Conservation (phyloP, 2,888 invertebrate species). For the Hydriomena furcata region DNA sequence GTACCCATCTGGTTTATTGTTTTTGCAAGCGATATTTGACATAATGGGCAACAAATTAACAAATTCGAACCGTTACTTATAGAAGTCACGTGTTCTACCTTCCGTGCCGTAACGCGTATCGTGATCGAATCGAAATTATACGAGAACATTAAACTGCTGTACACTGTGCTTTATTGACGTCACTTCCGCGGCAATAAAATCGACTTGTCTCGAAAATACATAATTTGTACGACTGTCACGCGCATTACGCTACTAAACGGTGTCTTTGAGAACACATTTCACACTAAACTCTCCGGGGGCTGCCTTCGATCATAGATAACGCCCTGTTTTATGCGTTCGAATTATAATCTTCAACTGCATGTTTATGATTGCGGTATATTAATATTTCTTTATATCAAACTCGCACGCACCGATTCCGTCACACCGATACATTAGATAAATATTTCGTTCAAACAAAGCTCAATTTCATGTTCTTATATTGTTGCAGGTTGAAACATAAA, state of each 20-base stretch:
- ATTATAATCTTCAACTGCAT: constrained; percentile 76
- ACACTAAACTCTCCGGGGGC: constrained; percentile 76
- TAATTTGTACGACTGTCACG: constrained; percentile 82
- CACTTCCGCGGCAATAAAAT: constrained; percentile 81
- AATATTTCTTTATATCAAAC: constrained; percentile 75
- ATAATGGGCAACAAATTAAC: constrained; percentile 24
- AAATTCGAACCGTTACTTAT: constrained; percentile 23
- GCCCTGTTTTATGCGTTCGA: constrained; percentile 78
- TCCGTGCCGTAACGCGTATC: constrained; percentile 68
- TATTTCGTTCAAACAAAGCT: constrained; percentile 35
- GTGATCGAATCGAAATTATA: constrained; percentile 70
- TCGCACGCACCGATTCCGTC: constrained; percentile 60
- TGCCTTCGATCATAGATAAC: constrained; percentile 76
- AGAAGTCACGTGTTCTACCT: constrained; percentile 46
- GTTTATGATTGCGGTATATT: constrained; percentile 74
- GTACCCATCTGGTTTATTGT: neutral
- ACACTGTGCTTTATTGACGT: constrained; percentile 80
- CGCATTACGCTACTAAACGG: constrained; percentile 81
- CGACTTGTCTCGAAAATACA: constrained; percentile 79
- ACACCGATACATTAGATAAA: constrained; percentile 33
- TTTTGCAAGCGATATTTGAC: neutral
- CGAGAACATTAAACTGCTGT: constrained; percentile 76
- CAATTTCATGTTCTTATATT: constrained; percentile 34
- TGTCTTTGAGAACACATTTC: constrained; percentile 81
- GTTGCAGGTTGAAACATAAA: constrained; percentile 31